These are phyloP conservation scores for Zingel zingel DNA, from an alignment of 2,113 vertebrate species.

Conservation along the genomic window DNA sequence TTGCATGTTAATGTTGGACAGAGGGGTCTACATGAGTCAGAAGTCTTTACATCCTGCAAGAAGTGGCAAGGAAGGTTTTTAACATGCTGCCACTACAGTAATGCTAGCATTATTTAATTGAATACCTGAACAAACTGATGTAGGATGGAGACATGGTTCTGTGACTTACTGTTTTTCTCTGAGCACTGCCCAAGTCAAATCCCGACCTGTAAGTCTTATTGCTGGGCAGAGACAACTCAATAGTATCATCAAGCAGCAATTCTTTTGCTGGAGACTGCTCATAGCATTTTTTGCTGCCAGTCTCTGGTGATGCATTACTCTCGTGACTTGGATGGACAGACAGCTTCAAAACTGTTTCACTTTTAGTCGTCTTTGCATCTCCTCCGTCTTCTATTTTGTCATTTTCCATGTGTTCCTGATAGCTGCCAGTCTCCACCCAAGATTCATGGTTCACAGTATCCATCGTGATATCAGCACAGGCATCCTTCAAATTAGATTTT, in stretches of 20 bases:
- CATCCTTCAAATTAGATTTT: background rate
- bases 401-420: background rate
- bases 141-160: background rate
- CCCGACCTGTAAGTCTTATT: slow-evolving; percentile 77
- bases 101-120: background rate
- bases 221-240: slow-evolving; percentile 76
- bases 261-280: background rate
- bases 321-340: background rate
- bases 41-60: too few relatives aligned
- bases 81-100: too few relatives aligned
- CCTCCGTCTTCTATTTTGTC: background rate
- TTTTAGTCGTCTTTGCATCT: slow-evolving; percentile 2
- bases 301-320: background rate
- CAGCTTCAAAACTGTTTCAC: background rate
- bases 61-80: too few relatives aligned
- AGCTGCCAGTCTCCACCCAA: background rate
- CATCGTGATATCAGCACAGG: background rate
- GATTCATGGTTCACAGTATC: background rate
- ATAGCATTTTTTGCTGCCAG: background rate
- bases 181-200: slow-evolving; percentile 75
- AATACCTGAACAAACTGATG: slow-evolving; percentile 45
- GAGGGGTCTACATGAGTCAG: too few relatives aligned
- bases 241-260: slow-evolving; percentile 16
- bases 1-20: too few relatives aligned
- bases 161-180: slow-evolving; percentile 24